Evolutionary conservation across 2,113 vertebrate genomes (phyloP).

Genomic region (Callipepla squamata): DNA sequence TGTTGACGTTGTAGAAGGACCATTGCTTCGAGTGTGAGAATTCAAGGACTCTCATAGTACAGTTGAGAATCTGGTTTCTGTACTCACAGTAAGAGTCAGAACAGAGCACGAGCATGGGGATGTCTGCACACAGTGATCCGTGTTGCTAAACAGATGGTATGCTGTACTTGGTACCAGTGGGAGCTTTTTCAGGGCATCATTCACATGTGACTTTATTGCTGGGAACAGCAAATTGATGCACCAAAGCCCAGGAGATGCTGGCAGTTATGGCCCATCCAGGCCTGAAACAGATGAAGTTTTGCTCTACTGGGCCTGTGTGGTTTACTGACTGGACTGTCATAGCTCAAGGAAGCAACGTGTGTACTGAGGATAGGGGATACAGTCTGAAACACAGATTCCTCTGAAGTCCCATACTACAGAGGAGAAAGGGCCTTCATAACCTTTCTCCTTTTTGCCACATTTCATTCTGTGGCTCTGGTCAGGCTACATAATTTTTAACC

Average conservation of each 20-base stretch:
- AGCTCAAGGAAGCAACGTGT: background rate
- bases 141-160: slow-evolving; percentile 10
- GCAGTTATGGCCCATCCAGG: background rate
- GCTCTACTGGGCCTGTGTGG: background rate
- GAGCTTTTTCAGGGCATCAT: background rate
- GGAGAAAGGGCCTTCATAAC: background rate
- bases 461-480: background rate
- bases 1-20: background rate
- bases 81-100: background rate
- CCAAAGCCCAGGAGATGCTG: background rate
- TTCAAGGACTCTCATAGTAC: background rate
- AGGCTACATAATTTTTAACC: background rate
- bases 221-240: background rate
- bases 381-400: background rate
- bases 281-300: background rate
- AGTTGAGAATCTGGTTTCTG: background rate
- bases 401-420: background rate
- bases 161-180: background rate
- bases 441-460: background rate
- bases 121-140: background rate
- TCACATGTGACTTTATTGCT: background rate
- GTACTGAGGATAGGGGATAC: background rate
- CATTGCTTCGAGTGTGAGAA: background rate
- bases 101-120: background rate
- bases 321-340: background rate